Percentiles rank a stretch among this genome's conserved stretches.
These are phyloP conservation scores for Tetraneura akinire DNA, from an alignment of 1,140 invertebrate genomes.

Conservation along the genomic window DNA sequence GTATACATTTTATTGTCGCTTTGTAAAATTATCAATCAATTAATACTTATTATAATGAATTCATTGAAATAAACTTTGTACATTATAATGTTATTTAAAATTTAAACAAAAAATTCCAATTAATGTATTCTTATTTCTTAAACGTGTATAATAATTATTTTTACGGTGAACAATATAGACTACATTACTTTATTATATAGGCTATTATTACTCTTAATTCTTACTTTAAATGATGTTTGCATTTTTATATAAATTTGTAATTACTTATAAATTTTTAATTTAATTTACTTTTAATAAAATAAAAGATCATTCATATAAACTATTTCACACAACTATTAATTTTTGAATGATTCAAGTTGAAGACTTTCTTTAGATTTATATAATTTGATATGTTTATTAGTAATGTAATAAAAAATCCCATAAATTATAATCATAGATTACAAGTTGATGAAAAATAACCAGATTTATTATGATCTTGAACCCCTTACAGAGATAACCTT, in stretches of 20 bases:
- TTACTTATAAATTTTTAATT: no score
- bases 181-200: no score
- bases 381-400: not conserved
- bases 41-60: no score
- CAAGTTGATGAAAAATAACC: not conserved
- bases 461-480: conserved; percentile 1
- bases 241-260: not conserved
- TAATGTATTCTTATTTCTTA: no score
- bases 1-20: no score
- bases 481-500: conserved; percentile 7
- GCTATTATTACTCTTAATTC: no score
- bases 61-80: no score
- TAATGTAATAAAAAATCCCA: not conserved
- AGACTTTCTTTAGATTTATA: conserved; percentile 9
- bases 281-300: not conserved
- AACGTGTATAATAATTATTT: no score
- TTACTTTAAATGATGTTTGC: conserved; percentile 21
- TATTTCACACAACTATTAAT: not conserved
- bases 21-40: no score
- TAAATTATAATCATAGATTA: not conserved
- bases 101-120: no score
- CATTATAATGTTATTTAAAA: no score
- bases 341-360: not conserved
- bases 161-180: no score
- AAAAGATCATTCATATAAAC: not conserved